Conservation (phyloP, 1,140 invertebrate species). For the Bombyx mandarina region DNA sequence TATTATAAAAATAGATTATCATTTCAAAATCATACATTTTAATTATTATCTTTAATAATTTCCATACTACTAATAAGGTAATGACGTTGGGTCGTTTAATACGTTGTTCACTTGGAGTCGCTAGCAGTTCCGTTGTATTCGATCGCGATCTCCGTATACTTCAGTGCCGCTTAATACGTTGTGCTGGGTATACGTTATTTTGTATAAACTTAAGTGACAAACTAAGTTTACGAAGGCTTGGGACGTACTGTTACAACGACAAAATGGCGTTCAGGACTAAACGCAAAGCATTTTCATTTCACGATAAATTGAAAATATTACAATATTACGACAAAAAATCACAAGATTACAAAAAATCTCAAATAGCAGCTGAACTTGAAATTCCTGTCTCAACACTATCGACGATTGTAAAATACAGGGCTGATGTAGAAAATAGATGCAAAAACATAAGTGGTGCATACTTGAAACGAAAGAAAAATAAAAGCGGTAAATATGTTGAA, state of each 20-base stretch:
- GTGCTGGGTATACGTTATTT: constrained; percentile 2
- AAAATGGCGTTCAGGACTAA: constrained; percentile 3
- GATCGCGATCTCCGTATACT: background rate
- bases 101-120: no score
- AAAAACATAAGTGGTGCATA: background rate
- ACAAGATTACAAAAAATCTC: constrained; percentile 3
- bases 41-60: no score
- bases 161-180: constrained; percentile 9
- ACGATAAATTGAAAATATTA: constrained; percentile 6
- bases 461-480: constrained; percentile 4
- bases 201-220: background rate
- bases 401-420: constrained; percentile 3
- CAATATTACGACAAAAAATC: constrained; percentile 7
- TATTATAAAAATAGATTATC: no score
- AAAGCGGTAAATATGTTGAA: constrained; percentile 4
- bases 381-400: constrained; percentile 2
- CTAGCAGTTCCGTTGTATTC: no score
- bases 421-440: constrained; percentile 1
- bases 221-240: background rate
- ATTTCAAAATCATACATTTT: no score
- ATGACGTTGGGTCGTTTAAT: no score
- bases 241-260: background rate
- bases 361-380: constrained; percentile 6
- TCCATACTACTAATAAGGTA: no score
- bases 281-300: constrained; percentile 1